Evolutionary conservation across 2,113 vertebrate species (phyloP).

Genomic region (Chamaea fasciata): DNA sequence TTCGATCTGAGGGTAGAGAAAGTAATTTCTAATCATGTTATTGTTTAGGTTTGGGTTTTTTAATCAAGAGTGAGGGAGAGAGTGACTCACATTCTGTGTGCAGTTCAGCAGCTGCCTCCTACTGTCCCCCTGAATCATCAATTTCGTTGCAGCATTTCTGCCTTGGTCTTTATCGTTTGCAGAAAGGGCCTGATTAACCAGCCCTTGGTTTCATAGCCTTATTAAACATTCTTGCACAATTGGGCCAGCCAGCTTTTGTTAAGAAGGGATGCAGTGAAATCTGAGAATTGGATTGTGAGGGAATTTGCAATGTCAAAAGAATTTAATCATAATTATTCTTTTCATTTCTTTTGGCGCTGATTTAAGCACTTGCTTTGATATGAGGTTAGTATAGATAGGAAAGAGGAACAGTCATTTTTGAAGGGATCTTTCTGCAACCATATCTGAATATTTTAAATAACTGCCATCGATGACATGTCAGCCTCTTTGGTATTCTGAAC

Average conservation of each 20-base stretch:
- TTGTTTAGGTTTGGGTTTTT: background rate
- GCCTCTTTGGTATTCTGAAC: background rate
- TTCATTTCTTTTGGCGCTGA: background rate
- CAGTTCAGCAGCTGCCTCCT: conserved; percentile 19
- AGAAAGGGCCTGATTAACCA: background rate
- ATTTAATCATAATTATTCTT: background rate
- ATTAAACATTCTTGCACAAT: conserved; percentile 14
- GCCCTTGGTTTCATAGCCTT: background rate
- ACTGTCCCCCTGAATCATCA: conserved; percentile 6
- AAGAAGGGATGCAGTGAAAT: background rate
- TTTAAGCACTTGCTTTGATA: background rate
- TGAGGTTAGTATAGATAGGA: background rate
- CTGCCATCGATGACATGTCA: background rate
- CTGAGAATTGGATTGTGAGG: background rate
- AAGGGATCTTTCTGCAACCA: background rate
- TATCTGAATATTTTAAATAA: background rate
- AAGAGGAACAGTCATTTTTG: background rate
- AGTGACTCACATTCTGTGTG: conserved; percentile 1
- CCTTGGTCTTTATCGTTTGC: background rate
- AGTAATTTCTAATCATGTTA: background rate
- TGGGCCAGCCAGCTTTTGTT: background rate
- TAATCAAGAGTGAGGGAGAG: background rate
- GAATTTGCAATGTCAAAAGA: background rate
- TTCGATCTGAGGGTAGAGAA: background rate
- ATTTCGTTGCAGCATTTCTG: background rate